Conservation (phyloP, 1,140 invertebrate species). For the Neuroterus valhalla region DNA sequence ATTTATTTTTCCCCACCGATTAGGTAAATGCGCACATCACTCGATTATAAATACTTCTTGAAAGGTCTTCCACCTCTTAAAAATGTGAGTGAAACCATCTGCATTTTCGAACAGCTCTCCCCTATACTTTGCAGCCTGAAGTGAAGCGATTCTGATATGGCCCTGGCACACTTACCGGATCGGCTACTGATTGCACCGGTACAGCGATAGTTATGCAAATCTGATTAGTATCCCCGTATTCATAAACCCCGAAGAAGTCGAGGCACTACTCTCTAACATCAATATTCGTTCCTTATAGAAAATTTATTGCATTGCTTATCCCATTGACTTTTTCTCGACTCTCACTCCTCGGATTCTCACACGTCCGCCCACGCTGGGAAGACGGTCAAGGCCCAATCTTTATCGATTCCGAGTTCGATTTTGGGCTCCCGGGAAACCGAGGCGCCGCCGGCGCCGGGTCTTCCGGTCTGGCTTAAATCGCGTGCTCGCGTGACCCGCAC, state of each 20-base stretch:
- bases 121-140: not conserved
- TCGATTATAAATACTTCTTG: too few species aligned
- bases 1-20: too few species aligned
- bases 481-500: conserved; percentile 60
- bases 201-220: conserved; percentile 69
- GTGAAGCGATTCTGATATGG: conserved; percentile 53
- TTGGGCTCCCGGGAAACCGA: conserved; percentile 16
- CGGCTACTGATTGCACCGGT: conserved; percentile 49
- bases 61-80: too few species aligned
- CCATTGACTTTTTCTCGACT: conserved; percentile 37
- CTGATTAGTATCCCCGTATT: conserved; percentile 62
- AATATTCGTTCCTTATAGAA: conserved; percentile 33
- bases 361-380: conserved; percentile 44
- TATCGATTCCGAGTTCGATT: conserved; percentile 11
- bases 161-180: conserved; percentile 66
- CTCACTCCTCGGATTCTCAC: conserved; percentile 41
- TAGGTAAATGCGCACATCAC: too few species aligned
- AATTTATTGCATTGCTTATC: conserved; percentile 35
- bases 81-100: too few species aligned
- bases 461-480: conserved; percentile 55
- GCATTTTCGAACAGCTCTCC: not conserved
- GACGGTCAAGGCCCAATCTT: conserved; percentile 42
- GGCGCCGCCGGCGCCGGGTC: conserved; percentile 34
- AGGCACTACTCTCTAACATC: conserved; percentile 43
- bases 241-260: conserved; percentile 45